Evolutionary conservation across 1,140 invertebrate genomes (phyloP).

Genomic region (Bombus sylvicola): DNA sequence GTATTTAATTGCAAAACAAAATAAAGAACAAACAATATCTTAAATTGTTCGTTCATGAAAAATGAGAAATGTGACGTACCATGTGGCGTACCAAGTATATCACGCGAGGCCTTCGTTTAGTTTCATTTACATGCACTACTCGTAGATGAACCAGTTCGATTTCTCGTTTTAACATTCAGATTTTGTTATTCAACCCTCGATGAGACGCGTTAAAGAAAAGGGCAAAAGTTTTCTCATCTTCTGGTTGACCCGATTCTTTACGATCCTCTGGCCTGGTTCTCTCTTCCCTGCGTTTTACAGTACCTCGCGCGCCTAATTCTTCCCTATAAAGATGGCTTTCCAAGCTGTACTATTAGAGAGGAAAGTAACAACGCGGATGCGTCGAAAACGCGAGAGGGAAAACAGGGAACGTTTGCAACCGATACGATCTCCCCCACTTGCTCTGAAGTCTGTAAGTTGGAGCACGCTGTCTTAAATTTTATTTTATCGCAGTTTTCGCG

Average conservation of each 20-base stretch:
- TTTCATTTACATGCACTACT: background rate
- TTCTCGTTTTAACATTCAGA: conserved; percentile 21
- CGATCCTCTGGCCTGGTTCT: conserved; percentile 33
- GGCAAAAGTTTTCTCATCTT: conserved; percentile 46
- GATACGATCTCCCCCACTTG: background rate
- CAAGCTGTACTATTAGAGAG: background rate
- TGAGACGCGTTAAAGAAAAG: conserved; percentile 26
- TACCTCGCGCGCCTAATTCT: conserved; percentile 21
- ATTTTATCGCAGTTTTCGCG: conserved; percentile 10
- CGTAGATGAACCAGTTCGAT: conserved; percentile 27
- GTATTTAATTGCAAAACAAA: too few species aligned
- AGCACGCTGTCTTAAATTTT: conserved; percentile 13
- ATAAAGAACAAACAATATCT: too few species aligned
- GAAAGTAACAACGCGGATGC: background rate
- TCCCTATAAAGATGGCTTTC: conserved; percentile 2
- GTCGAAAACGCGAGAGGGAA: background rate
- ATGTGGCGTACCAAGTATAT: too few species aligned
- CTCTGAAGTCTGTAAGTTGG: background rate
- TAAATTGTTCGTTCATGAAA: background rate
- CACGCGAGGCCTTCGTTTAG: conserved; percentile 11
- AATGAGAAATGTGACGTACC: too few species aligned
- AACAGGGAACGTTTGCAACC: background rate
- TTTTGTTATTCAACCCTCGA: conserved; percentile 14
- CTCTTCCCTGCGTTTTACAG: background rate
- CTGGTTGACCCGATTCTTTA: conserved; percentile 42